Evolutionary conservation across 2,888 invertebrate species (phyloP).

Genomic region (Andrena dorsata): DNA sequence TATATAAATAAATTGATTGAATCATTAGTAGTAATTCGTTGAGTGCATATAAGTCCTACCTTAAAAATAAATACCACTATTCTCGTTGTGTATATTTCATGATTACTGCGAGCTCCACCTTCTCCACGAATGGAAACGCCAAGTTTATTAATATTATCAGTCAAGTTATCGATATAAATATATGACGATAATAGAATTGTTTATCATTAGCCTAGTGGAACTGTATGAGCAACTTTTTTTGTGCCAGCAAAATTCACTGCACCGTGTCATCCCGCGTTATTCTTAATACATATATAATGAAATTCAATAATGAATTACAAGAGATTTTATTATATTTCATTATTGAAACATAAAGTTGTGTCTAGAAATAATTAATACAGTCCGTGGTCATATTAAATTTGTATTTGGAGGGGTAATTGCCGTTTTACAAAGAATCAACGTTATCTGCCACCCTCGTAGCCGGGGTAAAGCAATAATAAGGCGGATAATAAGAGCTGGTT

Average conservation of each 20-base stretch:
- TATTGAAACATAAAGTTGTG: slow-evolving; percentile 5
- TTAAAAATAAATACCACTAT: slow-evolving; percentile 40
- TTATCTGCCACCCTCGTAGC: slow-evolving; percentile 87
- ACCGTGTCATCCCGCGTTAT: slow-evolving; percentile 6
- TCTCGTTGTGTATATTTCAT: slow-evolving; percentile 10
- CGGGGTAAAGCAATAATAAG: slow-evolving; percentile 88
- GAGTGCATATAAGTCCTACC: slow-evolving; percentile 6
- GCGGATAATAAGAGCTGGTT: slow-evolving; percentile 87
- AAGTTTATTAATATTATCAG: slow-evolving; percentile 23
- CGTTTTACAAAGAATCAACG: slow-evolving; percentile 18
- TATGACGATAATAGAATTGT: slow-evolving; percentile 31
- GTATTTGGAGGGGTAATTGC: slow-evolving; percentile 7
- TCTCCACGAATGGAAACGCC: neutral
- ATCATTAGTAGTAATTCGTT: slow-evolving; percentile 10
- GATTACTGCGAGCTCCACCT: neutral
- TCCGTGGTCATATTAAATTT: slow-evolving; percentile 5
- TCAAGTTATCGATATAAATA: slow-evolving; percentile 25
- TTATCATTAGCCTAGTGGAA: slow-evolving; percentile 12
- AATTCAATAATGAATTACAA: too few relatives aligned
- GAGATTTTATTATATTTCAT: too few relatives aligned
- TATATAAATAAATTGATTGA: neutral
- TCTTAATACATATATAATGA: slow-evolving; percentile 26
- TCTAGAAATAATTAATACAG: slow-evolving; percentile 37
- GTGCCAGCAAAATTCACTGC: slow-evolving; percentile 28
- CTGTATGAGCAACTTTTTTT: slow-evolving; percentile 20